Conservation (phyloP, 2,797 vertebrate species). For the Melanotaenia pygmaea region DNA sequence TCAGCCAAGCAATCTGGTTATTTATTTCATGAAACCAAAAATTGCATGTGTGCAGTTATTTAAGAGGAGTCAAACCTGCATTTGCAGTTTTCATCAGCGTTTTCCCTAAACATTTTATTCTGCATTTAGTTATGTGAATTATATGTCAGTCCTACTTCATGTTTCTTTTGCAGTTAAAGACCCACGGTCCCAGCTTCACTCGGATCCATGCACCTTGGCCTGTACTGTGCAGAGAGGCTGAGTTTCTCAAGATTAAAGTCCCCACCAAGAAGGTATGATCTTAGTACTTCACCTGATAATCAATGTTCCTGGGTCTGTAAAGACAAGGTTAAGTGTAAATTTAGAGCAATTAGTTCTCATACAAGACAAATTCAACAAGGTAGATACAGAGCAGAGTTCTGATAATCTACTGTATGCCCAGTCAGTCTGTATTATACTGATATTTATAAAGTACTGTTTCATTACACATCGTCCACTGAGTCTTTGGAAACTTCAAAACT, state of each 20-base stretch:
- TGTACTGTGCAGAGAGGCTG: conserved; percentile 94
- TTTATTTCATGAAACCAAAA: conserved; percentile 23
- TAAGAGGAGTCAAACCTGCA: neutral
- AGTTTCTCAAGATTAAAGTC: conserved; percentile 98
- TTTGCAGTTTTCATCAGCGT: neutral
- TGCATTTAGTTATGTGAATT: neutral
- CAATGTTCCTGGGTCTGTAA: neutral
- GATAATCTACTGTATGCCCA: too few relatives aligned
- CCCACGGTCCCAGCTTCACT: conserved; percentile 90
- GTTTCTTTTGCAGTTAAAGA: conserved; percentile 83
- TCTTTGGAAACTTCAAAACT: neutral
- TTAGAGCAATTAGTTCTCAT: too few relatives aligned
- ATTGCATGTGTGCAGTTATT: neutral
- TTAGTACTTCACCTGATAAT: neutral
- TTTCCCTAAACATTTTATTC: neutral
- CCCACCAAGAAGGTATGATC: conserved; percentile 93
- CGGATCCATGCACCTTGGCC: conserved; percentile 96
- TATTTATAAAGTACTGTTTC: too few relatives aligned
- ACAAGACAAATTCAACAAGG: too few relatives aligned
- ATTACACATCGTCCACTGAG: too few relatives aligned
- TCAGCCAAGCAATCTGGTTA: conserved; percentile 52
- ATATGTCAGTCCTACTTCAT: neutral
- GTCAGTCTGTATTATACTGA: too few relatives aligned
- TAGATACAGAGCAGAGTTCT: too few relatives aligned
- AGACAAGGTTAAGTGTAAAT: neutral